phyloP scores from a whole-genome alignment of 2,113 vertebrate genomes.

The Malurus alboscapulatus region DNA sequence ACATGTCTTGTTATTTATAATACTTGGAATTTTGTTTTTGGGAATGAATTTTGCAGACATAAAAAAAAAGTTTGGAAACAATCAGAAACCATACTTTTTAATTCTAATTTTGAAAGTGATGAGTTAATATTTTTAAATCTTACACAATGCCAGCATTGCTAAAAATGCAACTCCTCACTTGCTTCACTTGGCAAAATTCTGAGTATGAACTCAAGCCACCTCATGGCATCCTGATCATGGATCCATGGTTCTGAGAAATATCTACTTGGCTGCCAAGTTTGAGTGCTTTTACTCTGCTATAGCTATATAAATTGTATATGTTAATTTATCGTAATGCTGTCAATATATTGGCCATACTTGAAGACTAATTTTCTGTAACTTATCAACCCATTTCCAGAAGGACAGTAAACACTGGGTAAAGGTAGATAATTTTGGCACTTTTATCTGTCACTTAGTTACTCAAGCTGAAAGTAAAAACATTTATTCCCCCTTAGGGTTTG shows the following conservation, averaged over 20 bases:
- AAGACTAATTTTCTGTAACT: not conserved
- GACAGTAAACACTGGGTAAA: not conserved
- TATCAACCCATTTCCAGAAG: not conserved
- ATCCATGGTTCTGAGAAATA: not conserved
- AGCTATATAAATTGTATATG: not conserved
- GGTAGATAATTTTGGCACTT: not conserved
- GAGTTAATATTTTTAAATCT: not conserved
- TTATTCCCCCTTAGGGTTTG: constrained; percentile 2
- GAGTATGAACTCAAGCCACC: not conserved
- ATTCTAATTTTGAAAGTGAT: not conserved
- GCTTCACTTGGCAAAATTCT: not conserved
- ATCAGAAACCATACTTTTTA: not conserved
- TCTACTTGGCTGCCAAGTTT: not conserved
- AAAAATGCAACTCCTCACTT: not conserved
- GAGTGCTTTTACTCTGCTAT: not conserved
- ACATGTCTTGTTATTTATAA: not conserved
- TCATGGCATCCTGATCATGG: not conserved
- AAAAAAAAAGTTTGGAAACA: not conserved
- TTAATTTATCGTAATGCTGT: not conserved
- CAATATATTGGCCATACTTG: not conserved
- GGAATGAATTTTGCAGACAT: not conserved
- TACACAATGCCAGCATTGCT: not conserved
- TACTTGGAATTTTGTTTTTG: not conserved
- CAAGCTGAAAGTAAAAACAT: not conserved
- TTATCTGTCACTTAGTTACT: not conserved